Evolutionary conservation across 2,797 vertebrate species (phyloP).

Genomic region (Lacerta viridis): DNA sequence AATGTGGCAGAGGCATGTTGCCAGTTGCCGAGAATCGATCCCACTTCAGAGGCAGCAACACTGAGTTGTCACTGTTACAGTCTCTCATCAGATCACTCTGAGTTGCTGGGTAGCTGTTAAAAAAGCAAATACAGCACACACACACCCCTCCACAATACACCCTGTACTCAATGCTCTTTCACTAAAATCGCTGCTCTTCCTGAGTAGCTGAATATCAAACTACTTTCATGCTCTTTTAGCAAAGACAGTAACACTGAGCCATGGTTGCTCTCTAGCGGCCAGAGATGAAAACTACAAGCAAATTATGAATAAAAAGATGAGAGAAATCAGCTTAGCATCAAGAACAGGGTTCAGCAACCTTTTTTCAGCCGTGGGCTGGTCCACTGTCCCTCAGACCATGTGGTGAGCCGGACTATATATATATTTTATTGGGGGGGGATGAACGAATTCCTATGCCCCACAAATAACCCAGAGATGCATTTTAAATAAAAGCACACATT

Average conservation of each 20-base stretch:
- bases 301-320: background rate
- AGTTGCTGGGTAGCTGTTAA: background rate
- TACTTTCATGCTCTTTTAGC: constrained; percentile 51
- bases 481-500: no score
- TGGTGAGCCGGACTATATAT: no score
- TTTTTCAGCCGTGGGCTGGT: no score
- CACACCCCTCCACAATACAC: background rate
- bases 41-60: background rate
- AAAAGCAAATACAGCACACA: background rate
- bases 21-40: no score
- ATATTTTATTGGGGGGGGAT: no score
- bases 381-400: no score
- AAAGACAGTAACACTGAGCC: constrained; percentile 62
- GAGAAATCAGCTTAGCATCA: background rate
- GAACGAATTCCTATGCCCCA: no score
- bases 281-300: constrained; percentile 54
- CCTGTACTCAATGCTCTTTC: background rate
- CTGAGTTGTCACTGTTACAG: background rate
- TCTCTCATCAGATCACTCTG: background rate
- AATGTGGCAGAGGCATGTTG: background rate
- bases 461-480: no score
- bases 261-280: constrained; percentile 70
- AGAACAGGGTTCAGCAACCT: background rate
- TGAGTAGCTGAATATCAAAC: background rate
- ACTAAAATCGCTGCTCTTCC: background rate